These are phyloP conservation scores for Epirrita christyi DNA, from an alignment of 2,888 invertebrate genomes.

Conservation along the genomic window DNA sequence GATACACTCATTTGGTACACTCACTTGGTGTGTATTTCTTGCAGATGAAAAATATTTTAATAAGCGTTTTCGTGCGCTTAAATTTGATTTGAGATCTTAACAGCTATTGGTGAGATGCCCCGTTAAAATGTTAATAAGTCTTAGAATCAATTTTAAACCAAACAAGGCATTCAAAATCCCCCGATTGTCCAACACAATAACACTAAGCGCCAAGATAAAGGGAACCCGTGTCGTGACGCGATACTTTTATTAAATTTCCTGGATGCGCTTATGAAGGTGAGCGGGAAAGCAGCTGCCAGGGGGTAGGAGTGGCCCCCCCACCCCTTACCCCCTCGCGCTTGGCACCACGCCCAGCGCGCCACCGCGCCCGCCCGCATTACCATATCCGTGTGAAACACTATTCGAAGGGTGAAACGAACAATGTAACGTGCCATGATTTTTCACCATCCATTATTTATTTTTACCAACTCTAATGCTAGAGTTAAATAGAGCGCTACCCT, in stretches of 20 bases:
- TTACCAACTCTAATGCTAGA: conserved; percentile 59
- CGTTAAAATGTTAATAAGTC: not conserved
- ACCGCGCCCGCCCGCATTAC: conserved; percentile 56
- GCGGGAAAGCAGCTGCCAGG: conserved; percentile 63
- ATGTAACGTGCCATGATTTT: conserved; percentile 73
- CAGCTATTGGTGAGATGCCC: conserved; percentile 1
- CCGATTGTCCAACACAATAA: conserved; percentile 33
- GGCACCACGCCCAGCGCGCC: conserved; percentile 70
- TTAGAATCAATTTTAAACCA: conserved; percentile 19
- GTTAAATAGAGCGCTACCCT: conserved; percentile 72
- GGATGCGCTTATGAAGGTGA: conserved; percentile 63
- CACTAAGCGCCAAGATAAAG: conserved; percentile 49
- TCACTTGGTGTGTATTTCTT: no score
- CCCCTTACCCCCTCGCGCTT: conserved; percentile 41
- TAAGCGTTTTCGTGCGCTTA: no score
- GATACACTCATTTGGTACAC: no score
- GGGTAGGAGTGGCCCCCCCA: conserved; percentile 62
- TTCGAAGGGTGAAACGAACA: conserved; percentile 70
- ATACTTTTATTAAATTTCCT: conserved; percentile 66
- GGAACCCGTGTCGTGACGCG: conserved; percentile 52
- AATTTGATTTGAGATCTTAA: not conserved
- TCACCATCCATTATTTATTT: conserved; percentile 67
- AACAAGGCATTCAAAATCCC: conserved; percentile 24
- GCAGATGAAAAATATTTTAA: no score
- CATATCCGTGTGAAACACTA: conserved; percentile 75